Base-by-base conservation (phyloP, 2,797 vertebrate species). In the Hoplostethus mediterraneus region DNA sequence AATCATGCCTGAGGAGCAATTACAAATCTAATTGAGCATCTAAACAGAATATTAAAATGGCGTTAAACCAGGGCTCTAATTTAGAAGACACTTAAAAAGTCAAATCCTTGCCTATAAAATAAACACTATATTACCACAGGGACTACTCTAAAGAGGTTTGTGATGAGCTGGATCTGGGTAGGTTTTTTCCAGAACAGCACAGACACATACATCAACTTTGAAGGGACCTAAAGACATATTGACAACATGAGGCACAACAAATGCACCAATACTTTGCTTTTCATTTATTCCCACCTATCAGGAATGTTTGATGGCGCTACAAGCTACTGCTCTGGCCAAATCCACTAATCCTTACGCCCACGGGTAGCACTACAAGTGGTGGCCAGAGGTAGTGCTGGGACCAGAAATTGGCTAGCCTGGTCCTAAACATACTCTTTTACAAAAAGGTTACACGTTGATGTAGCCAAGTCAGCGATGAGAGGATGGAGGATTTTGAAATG, bases 1-100 rank as follows among this genome's bases (percentile, higher is more conserved):
- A 93, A 93, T 92, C 89, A 93, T 87, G 87, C 90, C 88, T 81
- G 84, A 93, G 90, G 90, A 93, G 89, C 87, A 90, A 91, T 93
- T 93, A 93, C 88, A 90, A 92, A 91, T 93, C 86, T 92, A 93
- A 92, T 92, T 91, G 89, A 92, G 90, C 90, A 91, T 92, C 92
- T 92, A 91, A 92, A 92, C 90, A 88, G 87, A 92, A 92, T 93
- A 93, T 92, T 92, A 93, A 91, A 92, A 88, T 74, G 70, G 77
- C 49, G 63, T 90, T 90, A 92, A 92, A 91, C 71, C 71, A 73
- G 79, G 80, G 80, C 79, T 87, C 88, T 88, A 87, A 92, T 90
- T 91, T 92, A 84, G 81, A 89, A 88, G 81, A 89, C 85, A 82
- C 87, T 93, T 90, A 86, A 89, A 91, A 92, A 91, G 85, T 86